Percentiles rank a stretch among this genome's conserved stretches.
Conservation (phyloP, 2,888 invertebrate genomes). For the Rhamnusium bicolor region DNA sequence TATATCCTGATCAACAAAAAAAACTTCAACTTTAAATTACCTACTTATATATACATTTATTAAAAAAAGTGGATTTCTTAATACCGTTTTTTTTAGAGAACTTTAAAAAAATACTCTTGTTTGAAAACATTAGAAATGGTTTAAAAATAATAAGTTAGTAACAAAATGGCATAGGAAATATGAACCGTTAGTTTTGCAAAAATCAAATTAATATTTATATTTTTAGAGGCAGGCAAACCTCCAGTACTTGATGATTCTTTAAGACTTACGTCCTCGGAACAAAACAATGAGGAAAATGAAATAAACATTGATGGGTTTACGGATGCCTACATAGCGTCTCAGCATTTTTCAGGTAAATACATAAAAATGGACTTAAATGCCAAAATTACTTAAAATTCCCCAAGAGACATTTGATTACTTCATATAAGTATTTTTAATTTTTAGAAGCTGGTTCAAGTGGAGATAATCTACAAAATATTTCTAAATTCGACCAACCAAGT, state of each 20-base stretch:
- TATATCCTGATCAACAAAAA: background rate
- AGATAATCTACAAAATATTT: too few relatives aligned
- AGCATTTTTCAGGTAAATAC: background rate
- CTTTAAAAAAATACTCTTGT: background rate
- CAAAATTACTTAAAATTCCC: background rate
- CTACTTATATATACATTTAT: background rate
- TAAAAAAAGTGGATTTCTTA: background rate
- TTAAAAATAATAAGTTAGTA: background rate
- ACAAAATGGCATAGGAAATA: background rate
- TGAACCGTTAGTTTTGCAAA: background rate
- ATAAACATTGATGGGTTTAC: background rate
- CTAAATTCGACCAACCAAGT: too few relatives aligned
- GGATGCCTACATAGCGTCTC: background rate
- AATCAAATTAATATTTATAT: background rate
- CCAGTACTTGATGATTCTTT: slow-evolving; percentile 2
- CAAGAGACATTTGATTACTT: too few relatives aligned
- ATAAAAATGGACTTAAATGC: too few relatives aligned
- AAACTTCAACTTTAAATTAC: background rate
- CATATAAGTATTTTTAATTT: too few relatives aligned
- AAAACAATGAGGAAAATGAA: background rate
- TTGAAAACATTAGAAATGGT: background rate
- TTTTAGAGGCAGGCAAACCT: background rate
- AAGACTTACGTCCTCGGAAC: background rate
- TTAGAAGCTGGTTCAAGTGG: too few relatives aligned
- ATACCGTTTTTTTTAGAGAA: background rate